A percentile compares a stretch with the other conserved stretches of the same genome.
phyloP scores from a whole-genome alignment of 2,888 invertebrate species.

The Stenichneumon culpator region DNA sequence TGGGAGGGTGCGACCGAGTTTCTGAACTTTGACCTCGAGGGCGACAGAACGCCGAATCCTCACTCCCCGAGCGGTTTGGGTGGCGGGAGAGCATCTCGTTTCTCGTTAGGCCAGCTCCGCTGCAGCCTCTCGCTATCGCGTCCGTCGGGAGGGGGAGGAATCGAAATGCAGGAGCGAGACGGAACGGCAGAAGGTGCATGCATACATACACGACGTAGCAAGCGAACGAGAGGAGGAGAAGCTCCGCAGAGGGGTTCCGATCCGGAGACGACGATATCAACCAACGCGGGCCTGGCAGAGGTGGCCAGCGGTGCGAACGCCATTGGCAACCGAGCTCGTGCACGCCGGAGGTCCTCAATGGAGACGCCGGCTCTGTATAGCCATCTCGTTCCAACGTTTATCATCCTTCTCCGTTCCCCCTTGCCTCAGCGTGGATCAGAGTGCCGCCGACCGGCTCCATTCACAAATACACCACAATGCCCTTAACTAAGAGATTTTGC shows the following conservation, averaged over 20 bases:
- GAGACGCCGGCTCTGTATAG: constrained; percentile 71
- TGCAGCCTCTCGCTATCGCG: constrained; percentile 69
- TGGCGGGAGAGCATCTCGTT: constrained; percentile 80
- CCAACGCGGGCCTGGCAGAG: constrained; percentile 44
- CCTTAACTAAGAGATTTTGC: constrained; percentile 80
- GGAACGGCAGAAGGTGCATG: constrained; percentile 47
- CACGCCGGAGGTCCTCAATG: constrained; percentile 77
- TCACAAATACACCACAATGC: constrained; percentile 81
- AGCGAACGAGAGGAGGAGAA: constrained; percentile 56
- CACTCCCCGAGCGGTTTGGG: constrained; percentile 76
- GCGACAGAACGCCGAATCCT: constrained; percentile 52
- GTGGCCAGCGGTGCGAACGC: constrained; percentile 77
- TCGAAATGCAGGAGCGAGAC: constrained; percentile 40
- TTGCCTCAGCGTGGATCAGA: constrained; percentile 70
- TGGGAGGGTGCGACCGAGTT: constrained; percentile 50
- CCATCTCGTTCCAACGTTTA: constrained; percentile 59
- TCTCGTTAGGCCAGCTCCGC: constrained; percentile 78
- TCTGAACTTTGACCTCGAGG: constrained; percentile 61
- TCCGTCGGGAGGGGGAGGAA: constrained; percentile 63
- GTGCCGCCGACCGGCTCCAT: constrained; percentile 76
- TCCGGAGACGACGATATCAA: constrained; percentile 77
- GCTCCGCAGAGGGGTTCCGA: constrained; percentile 73
- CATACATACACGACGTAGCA: constrained; percentile 15
- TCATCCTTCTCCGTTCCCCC: constrained; percentile 62
- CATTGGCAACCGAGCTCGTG: constrained; percentile 75